Base-by-base conservation (phyloP, 2,888 invertebrate species). In the Drosophila ustulata region DNA sequence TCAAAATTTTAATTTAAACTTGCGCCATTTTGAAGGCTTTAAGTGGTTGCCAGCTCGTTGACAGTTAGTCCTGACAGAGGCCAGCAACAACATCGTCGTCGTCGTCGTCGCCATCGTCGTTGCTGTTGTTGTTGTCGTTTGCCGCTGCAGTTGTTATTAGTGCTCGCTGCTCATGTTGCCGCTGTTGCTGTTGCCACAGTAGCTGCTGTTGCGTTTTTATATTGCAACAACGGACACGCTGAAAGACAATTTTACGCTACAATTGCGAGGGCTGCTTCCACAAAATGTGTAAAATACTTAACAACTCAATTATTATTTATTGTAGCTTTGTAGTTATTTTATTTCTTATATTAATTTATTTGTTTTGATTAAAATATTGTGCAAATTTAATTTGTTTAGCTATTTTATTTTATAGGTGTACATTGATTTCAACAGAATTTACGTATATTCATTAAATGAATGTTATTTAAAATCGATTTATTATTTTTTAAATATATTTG, bases 1-100 rank as follows among this genome's bases (percentile, higher is more conserved):
- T 80, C 84, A 88, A 89, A 83, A 88, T 88, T 88, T 89, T 89
- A 88, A 88, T 88, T 88, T 88, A 89, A 88, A 89, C 89, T 88
- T 89, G 81, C 82, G 80, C 84, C 87, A 80, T 89, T 89, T 89
- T 87, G 87, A 80, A 80, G 87, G 89, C 87, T 88, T 88, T 89
- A 88, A 88, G 88, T 89, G 88, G 88, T 89, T 86, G 84, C 82
- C 82, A 83, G 82, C 88, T 88, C 89, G 89, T 89, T 89, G 87
- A 84, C 89, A 89, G 88, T 89, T 89, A 76, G 87, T 86, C 78
- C 80, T 85, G 74, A 70, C 76, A 78, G 66, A 70, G 76, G 71
- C 65, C 72, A 61, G 59, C 67, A 64, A 6, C 34, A 57, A 1
- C 37, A 55, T 11, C 58, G 45, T 13, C 47, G 64, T 25, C 62